These are phyloP conservation scores for Polyploca ridens DNA, from an alignment of 2,888 invertebrate species.

Conservation along the genomic window DNA sequence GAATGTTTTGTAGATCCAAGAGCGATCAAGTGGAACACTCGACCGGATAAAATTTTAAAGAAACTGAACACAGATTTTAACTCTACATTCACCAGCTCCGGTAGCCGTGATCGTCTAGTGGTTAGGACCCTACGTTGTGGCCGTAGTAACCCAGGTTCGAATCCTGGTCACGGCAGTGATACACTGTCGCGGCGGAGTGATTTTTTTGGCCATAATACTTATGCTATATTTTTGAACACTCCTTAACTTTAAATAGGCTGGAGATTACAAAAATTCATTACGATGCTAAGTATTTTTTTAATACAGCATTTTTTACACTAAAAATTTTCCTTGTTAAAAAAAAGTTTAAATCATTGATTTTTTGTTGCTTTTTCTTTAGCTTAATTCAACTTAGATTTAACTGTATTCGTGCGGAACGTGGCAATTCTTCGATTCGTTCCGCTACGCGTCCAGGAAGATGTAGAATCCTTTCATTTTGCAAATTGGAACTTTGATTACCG, in stretches of 20 bases:
- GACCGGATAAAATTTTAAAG: neutral
- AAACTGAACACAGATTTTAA: neutral
- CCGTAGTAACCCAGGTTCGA: slow-evolving; percentile 91
- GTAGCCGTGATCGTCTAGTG: slow-evolving; percentile 87
- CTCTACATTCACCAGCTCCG: slow-evolving; percentile 44
- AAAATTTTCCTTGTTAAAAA: neutral
- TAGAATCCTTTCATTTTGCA: slow-evolving; percentile 14
- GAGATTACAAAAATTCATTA: neutral
- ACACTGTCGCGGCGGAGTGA: slow-evolving; percentile 36
- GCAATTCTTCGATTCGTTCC: slow-evolving; percentile 28
- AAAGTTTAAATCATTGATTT: neutral
- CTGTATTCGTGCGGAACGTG: slow-evolving; percentile 31
- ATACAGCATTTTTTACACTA: neutral
- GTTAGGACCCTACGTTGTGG: slow-evolving; percentile 91
- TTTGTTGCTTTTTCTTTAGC: slow-evolving; percentile 19
- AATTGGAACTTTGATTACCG: slow-evolving; percentile 21
- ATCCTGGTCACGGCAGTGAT: slow-evolving; percentile 81
- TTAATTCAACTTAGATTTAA: slow-evolving; percentile 29
- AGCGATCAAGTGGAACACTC: neutral
- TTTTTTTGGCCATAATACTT: neutral
- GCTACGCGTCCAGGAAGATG: slow-evolving; percentile 34
- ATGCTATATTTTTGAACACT: neutral
- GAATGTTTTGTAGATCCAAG: neutral
- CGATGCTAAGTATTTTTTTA: neutral
- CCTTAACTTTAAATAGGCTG: neutral